phyloP scores from a whole-genome alignment of 1,140 invertebrate species.

The Lepidostoma basale region DNA sequence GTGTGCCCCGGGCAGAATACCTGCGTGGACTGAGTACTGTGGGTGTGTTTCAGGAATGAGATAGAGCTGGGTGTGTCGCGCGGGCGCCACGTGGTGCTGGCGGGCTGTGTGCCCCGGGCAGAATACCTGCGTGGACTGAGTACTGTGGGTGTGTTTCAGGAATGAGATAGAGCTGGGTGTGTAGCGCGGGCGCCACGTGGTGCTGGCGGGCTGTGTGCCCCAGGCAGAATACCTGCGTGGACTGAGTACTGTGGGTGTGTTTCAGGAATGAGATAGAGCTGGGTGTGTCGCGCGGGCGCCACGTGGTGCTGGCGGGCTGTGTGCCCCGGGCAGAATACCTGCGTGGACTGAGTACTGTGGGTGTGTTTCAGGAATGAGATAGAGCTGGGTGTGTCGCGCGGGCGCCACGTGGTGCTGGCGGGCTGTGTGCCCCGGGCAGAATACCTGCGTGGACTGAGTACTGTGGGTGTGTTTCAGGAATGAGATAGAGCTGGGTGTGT shows the following conservation, averaged over 20 bases:
- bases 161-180: conserved; percentile 88
- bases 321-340: conserved; percentile 78
- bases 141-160: conserved; percentile 94
- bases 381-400: conserved; percentile 72
- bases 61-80: conserved; percentile 77
- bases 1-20: conserved; percentile 79
- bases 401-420: conserved; percentile 90
- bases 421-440: conserved; percentile 86
- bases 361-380: conserved; percentile 97
- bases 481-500: conserved; percentile 82
- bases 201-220: conserved; percentile 96
- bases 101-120: conserved; percentile 88
- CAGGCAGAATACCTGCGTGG: conserved; percentile 81
- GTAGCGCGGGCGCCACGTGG: conserved; percentile 80
- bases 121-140: conserved; percentile 82
- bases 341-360: conserved; percentile 88
- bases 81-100: conserved; percentile 88
- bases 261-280: conserved; percentile 92
- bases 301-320: conserved; percentile 94
- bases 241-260: conserved; percentile 92
- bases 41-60: conserved; percentile 96
- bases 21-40: conserved; percentile 87
- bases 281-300: conserved; percentile 77
- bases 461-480: conserved; percentile 97
- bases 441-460: conserved; percentile 82